Evolutionary conservation across 1,140 invertebrate genomes (phyloP).

Genomic region (Neodiprion lecontei): DNA sequence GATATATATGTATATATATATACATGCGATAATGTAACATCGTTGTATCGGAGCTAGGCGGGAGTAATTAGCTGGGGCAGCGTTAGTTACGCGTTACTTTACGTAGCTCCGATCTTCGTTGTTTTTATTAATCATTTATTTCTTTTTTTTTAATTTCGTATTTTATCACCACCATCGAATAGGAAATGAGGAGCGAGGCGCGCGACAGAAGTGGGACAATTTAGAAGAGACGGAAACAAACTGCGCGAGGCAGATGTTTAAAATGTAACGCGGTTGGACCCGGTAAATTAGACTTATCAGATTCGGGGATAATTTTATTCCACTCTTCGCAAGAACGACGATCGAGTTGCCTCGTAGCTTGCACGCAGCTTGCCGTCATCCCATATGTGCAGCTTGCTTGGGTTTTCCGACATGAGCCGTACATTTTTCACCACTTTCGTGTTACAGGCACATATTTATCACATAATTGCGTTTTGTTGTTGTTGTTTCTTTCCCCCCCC

Average conservation of each 20-base stretch:
- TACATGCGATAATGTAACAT: no score
- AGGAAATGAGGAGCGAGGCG: background rate
- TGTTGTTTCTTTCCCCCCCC: background rate
- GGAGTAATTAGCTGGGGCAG: background rate
- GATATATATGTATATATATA: background rate
- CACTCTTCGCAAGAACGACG: constrained; percentile 36
- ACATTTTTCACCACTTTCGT: no score
- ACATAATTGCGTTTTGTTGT: background rate
- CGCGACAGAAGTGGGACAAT: background rate
- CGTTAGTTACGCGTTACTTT: no score
- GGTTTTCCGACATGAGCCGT: constrained; percentile 12
- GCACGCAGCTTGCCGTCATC: background rate
- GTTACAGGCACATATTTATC: no score
- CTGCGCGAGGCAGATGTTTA: background rate
- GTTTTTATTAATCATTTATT: background rate
- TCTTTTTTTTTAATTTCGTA: background rate
- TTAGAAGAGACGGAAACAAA: background rate
- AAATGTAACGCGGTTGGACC: background rate
- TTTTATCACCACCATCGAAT: background rate
- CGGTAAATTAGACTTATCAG: constrained; percentile 40
- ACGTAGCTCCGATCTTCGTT: no score
- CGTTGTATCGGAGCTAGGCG: no score
- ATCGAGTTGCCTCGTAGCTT: constrained; percentile 15
- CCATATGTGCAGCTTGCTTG: background rate
- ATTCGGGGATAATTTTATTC: constrained; percentile 53